These are phyloP conservation scores for Cricetomys ansorgei DNA, from an alignment of 2,113 vertebrate species.

Conservation along the genomic window DNA sequence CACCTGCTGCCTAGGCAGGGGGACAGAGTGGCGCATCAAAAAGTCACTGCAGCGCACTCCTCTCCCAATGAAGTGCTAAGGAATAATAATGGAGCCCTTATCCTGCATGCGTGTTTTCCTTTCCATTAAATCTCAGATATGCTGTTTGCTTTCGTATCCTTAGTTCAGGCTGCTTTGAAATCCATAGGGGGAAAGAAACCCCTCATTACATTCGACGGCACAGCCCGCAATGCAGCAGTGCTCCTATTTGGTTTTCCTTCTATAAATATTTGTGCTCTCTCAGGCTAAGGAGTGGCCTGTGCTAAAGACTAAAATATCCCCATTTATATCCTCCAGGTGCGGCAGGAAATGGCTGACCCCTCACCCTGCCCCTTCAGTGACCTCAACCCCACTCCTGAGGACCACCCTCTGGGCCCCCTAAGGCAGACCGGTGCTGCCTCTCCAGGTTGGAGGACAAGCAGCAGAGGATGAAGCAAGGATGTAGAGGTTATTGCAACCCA, in stretches of 20 bases:
- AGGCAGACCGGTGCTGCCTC: background rate
- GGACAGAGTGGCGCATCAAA: background rate
- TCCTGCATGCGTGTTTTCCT: conserved; percentile 72
- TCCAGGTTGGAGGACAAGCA: conserved; percentile 26
- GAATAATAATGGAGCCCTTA: conserved; percentile 72
- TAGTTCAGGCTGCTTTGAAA: conserved; percentile 63
- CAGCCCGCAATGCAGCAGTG: conserved; percentile 6
- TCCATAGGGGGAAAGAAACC: conserved; percentile 75
- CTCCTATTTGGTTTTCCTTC: conserved; percentile 69
- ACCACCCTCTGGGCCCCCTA: conserved; percentile 47
- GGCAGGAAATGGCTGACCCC: conserved; percentile 60
- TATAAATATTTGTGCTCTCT: conserved; percentile 75
- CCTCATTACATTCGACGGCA: conserved; percentile 55
- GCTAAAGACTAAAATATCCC: conserved; percentile 64
- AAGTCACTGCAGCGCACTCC: background rate
- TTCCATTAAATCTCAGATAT: conserved; percentile 77
- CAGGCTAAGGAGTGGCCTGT: conserved; percentile 80
- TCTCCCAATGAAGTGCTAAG: conserved; percentile 45
- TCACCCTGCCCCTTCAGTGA: conserved; percentile 49
- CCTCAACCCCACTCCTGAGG: conserved; percentile 47
- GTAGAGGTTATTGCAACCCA: conserved; percentile 42
- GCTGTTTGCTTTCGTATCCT: conserved; percentile 52
- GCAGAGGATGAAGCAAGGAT: conserved; percentile 69
- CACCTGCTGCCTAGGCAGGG: background rate
- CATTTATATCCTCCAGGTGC: conserved; percentile 70